phyloP scores from a whole-genome alignment of 2,888 invertebrate species.

The Cryptocheilus praepositus region DNA sequence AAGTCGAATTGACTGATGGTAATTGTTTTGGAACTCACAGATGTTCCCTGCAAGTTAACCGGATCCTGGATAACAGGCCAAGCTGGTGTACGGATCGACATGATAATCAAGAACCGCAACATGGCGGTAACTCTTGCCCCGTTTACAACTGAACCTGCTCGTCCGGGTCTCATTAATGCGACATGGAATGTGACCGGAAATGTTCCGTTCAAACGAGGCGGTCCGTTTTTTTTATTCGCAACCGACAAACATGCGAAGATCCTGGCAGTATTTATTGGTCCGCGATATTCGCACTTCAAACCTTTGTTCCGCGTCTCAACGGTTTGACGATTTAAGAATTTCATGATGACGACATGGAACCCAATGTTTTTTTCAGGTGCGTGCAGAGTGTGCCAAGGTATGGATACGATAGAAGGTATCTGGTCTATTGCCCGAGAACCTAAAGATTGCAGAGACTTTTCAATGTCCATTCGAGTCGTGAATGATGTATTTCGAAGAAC shows the following conservation, averaged over 20 bases:
- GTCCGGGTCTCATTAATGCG: conserved; percentile 51
- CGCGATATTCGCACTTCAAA: conserved; percentile 5
- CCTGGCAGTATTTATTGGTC: conserved; percentile 61
- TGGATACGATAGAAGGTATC: conserved; percentile 63
- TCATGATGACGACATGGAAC: background rate
- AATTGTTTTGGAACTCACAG: conserved; percentile 24
- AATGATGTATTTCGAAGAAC: conserved; percentile 62
- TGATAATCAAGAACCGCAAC: conserved; percentile 56
- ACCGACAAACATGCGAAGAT: conserved; percentile 57
- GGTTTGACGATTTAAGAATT: background rate
- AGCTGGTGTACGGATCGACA: conserved; percentile 60
- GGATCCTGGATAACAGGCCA: conserved; percentile 62
- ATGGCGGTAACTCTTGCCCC: conserved; percentile 53
- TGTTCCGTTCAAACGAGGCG: conserved; percentile 58
- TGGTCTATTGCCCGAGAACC: conserved; percentile 60
- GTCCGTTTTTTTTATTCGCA: conserved; percentile 60
- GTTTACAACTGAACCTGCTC: conserved; percentile 38
- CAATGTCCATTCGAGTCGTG: conserved; percentile 56
- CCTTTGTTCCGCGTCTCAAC: background rate
- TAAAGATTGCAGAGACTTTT: conserved; percentile 59
- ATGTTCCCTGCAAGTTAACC: conserved; percentile 52
- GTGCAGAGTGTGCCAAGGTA: conserved; percentile 63
- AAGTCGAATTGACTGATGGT: no score
- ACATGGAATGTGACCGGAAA: conserved; percentile 62
- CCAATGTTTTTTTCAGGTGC: conserved; percentile 47